phyloP scores from a whole-genome alignment of 2,888 invertebrate genomes.

The Perdita meconis region DNA sequence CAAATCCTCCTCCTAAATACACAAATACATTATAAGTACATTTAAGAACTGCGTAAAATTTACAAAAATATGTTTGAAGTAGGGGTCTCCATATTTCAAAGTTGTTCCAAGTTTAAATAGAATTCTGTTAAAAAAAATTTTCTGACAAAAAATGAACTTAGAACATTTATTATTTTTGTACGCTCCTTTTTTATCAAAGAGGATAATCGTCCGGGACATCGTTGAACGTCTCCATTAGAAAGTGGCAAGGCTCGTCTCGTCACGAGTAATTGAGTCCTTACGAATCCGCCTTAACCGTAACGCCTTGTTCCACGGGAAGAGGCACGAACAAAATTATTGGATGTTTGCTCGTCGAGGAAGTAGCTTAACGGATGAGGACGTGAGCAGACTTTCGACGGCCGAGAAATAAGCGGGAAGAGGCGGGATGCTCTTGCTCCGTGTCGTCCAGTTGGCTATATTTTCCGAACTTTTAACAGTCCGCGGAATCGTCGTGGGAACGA shows the following conservation, averaged over 20 bases:
- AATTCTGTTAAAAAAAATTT: background rate
- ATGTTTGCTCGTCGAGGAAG: conserved; percentile 72
- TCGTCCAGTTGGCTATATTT: conserved; percentile 49
- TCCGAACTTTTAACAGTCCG: conserved; percentile 47
- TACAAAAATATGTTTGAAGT: no score
- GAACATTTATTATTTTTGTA: background rate
- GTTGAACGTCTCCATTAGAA: conserved; percentile 34
- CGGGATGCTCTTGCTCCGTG: conserved; percentile 39
- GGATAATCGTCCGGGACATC: conserved; percentile 21
- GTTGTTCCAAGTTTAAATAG: no score
- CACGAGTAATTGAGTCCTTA: conserved; percentile 59
- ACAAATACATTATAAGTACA: no score
- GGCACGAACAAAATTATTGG: conserved; percentile 74
- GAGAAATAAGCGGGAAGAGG: conserved; percentile 60
- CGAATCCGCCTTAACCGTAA: conserved; percentile 63
- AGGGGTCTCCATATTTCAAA: no score
- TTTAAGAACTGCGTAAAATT: no score
- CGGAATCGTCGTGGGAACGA: conserved; percentile 48
- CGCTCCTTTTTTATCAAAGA: background rate
- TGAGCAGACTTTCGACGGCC: conserved; percentile 65
- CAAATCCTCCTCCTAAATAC: no score
- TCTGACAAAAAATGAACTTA: background rate
- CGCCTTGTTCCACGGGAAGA: conserved; percentile 60
- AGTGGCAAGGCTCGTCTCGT: conserved; percentile 22
- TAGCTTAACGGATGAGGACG: conserved; percentile 74